Evolutionary conservation across 2,113 vertebrate genomes (phyloP).

Genomic region (Notothenia coriiceps): DNA sequence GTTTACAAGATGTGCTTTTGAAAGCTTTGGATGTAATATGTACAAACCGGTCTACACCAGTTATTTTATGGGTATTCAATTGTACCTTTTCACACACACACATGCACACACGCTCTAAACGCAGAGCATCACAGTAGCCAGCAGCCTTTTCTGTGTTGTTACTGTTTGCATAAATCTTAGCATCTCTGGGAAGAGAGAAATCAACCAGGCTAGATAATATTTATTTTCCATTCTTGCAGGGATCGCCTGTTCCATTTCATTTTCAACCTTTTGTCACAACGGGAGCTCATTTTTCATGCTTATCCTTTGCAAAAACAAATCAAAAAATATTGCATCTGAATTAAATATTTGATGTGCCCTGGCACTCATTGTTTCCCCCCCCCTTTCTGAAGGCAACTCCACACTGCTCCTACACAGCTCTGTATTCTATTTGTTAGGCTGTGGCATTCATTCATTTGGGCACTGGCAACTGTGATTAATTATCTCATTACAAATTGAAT

Average conservation of each 20-base stretch:
- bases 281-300: conserved; percentile 69
- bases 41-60: conserved; percentile 34
- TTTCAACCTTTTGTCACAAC: conserved; percentile 60
- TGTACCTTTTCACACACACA: conserved; percentile 16
- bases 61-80: conserved; percentile 32
- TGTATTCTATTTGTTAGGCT: conserved; percentile 60
- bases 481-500: conserved; percentile 77
- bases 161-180: conserved; percentile 65
- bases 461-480: conserved; percentile 78
- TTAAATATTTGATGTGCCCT: conserved; percentile 51
- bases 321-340: conserved; percentile 31
- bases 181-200: conserved; percentile 43
- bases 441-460: conserved; percentile 72
- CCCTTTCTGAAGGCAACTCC: conserved; percentile 27
- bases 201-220: conserved; percentile 67
- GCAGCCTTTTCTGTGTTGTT: conserved; percentile 52
- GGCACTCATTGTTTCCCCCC: conserved; percentile 44
- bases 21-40: conserved; percentile 38
- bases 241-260: conserved; percentile 59
- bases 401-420: conserved; percentile 4
- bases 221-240: conserved; percentile 45
- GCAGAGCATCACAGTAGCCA: conserved; percentile 44
- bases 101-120: conserved; percentile 12
- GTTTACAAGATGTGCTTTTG: conserved; percentile 42
- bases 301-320: conserved; percentile 41